A percentile compares a stretch with the other conserved stretches of the same genome.
These are phyloP conservation scores for Horisme vitalbata DNA, from an alignment of 2,888 invertebrate species.

Conservation along the genomic window DNA sequence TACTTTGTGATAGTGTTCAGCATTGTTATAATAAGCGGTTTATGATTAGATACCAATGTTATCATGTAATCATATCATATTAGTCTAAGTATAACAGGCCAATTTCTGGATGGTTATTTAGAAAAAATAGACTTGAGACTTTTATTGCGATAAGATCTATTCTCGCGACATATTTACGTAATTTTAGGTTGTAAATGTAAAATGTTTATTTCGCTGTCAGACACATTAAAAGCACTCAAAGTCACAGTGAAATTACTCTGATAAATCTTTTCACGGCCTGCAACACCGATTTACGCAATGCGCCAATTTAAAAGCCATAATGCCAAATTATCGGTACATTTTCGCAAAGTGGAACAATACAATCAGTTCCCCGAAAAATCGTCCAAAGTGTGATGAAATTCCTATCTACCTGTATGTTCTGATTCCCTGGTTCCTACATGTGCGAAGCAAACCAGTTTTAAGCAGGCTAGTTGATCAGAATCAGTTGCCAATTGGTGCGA, in stretches of 20 bases:
- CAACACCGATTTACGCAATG: conserved; percentile 18
- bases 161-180: too few relatives aligned
- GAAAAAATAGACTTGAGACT: too few relatives aligned
- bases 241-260: background rate
- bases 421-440: conserved; percentile 28
- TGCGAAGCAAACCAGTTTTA: conserved; percentile 33
- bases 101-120: too few relatives aligned
- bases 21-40: too few relatives aligned
- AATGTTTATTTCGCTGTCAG: background rate
- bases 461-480: conserved; percentile 32
- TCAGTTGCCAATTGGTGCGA: conserved; percentile 36
- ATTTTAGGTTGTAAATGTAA: too few relatives aligned
- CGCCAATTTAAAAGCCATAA: conserved; percentile 25
- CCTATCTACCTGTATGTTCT: conserved; percentile 38
- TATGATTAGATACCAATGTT: too few relatives aligned
- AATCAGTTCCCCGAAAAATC: conserved; percentile 35
- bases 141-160: too few relatives aligned
- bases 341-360: conserved; percentile 32
- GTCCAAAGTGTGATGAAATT: conserved; percentile 34
- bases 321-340: conserved; percentile 28
- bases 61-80: too few relatives aligned
- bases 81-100: too few relatives aligned
- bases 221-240: background rate
- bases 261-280: conserved; percentile 15
- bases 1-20: too few relatives aligned